Conservation (phyloP, 2,888 invertebrate genomes). For the Chesias legatella region DNA sequence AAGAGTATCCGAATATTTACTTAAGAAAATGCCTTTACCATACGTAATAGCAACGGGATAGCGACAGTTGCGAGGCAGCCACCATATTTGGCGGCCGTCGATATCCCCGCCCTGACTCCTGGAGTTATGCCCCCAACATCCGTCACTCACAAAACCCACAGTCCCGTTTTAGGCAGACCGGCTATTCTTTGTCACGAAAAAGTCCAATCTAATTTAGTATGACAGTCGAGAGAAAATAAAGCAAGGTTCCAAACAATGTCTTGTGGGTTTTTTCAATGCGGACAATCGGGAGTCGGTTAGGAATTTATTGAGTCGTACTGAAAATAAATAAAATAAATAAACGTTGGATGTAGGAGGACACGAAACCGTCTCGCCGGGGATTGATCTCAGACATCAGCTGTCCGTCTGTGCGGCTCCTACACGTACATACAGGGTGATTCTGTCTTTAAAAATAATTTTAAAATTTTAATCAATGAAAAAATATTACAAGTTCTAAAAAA, state of each 20-base stretch:
- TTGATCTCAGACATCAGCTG: slow-evolving; percentile 75
- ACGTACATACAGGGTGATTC: slow-evolving; percentile 42
- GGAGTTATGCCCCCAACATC: not conserved
- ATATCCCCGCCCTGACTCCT: not conserved
- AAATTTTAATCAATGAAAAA: too few relatives aligned
- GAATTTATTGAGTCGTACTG: slow-evolving; percentile 73
- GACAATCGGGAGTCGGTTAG: slow-evolving; percentile 63
- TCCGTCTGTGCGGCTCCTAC: slow-evolving; percentile 51
- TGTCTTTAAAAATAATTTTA: slow-evolving; percentile 3
- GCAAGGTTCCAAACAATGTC: slow-evolving; percentile 50
- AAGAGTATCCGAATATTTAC: too few relatives aligned
- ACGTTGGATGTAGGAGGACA: slow-evolving; percentile 44
- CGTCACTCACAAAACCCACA: not conserved
- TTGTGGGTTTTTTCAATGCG: slow-evolving; percentile 58
- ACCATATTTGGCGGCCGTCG: too few relatives aligned
- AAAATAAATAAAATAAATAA: slow-evolving; percentile 55
- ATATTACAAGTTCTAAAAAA: too few relatives aligned
- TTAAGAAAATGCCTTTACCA: too few relatives aligned
- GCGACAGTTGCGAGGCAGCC: too few relatives aligned
- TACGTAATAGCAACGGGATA: too few relatives aligned
- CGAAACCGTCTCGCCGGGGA: slow-evolving; percentile 59
- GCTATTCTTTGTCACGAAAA: slow-evolving; percentile 37
- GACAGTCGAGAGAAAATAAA: slow-evolving; percentile 39
- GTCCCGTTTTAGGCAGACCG: slow-evolving; percentile 15
- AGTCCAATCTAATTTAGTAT: slow-evolving; percentile 48